Evolutionary conservation across 2,888 invertebrate species (phyloP).

Genomic region (Panopea generosa): DNA sequence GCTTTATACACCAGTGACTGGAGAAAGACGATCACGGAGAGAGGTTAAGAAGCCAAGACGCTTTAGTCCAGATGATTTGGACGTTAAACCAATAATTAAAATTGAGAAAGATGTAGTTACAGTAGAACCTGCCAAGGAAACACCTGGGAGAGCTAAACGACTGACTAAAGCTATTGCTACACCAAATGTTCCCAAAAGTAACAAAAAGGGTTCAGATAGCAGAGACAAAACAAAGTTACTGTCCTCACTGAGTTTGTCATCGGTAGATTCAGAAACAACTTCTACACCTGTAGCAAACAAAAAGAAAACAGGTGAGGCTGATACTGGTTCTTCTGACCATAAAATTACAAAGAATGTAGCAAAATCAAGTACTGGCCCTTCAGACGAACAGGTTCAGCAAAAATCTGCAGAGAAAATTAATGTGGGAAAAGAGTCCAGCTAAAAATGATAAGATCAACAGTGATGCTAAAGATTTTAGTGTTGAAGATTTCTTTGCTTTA

Average conservation of each 20-base stretch:
- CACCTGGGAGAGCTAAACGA: neutral
- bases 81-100: slow-evolving; percentile 2
- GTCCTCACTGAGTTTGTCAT: too few species aligned
- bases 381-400: too few species aligned
- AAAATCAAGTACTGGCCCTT: too few species aligned
- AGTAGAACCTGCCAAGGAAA: neutral
- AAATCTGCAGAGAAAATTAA: too few species aligned
- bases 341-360: neutral
- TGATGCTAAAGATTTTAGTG: too few species aligned
- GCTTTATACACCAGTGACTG: too few species aligned
- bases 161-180: neutral
- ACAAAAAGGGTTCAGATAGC: neutral
- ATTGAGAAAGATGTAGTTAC: neutral
- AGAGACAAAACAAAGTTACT: neutral
- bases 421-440: too few species aligned
- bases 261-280: neutral
- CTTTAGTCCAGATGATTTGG: slow-evolving; percentile 49
- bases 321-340: neutral
- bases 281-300: neutral
- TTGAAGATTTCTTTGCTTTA: too few species aligned
- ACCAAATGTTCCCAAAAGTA: neutral
- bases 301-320: neutral
- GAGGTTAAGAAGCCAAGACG: slow-evolving; percentile 52
- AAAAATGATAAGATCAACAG: too few species aligned
- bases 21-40: slow-evolving; percentile 23